Evolutionary conservation across 2,113 vertebrate genomes (phyloP), one percentile per base, ranked within the genome.

Genomic region (Dascyllus trimaculatus): DNA sequence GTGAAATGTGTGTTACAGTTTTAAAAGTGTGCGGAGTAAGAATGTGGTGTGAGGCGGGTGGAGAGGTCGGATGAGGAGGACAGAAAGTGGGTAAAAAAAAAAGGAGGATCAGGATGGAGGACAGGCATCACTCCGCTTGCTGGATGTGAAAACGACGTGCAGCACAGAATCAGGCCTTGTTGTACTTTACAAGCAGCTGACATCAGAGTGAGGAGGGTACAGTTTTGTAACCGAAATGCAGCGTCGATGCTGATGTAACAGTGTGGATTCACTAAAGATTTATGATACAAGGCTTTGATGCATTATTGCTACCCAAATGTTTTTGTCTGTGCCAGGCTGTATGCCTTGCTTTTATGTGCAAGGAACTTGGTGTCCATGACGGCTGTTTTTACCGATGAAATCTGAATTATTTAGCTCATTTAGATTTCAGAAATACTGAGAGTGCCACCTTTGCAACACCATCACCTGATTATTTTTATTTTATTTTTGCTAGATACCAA

Each of bases 1-100:
- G 35, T 64, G 25, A 66, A 67, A 70, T 71, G 40, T 52, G 11
- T 69, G 66, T 21, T 49, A 45, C 22, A 3, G 17, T 45, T 35
- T 8, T 3, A 25, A 2, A 26, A n/a, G 26, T 49, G 13, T 11
- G 58, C 2, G 19, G 26, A 21, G 24, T 32, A 13, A 29, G 57
- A 24, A n/a, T 51, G n/a, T 59, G 21, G 1, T 51, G n/a, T 64
- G 8, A 71, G 65, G 26, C 21, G 21, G 53, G 13, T n/a, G 15
- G 21, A 4, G 3, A 58, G 11, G 32, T 26, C 46, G 5, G 49
- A 24, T 21, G 26, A 48, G 10, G 43, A 45, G 17, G 22, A 35
- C 53, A 22, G 40, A 29, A 15, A 43, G 40, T 35, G 14, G 14
- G 4, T 1, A 58, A 5, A 24, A 46, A 46, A 18, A 59, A 56